Evolutionary conservation across 2,797 vertebrate genomes (phyloP).

Genomic region (Enteromius paludinosus): DNA sequence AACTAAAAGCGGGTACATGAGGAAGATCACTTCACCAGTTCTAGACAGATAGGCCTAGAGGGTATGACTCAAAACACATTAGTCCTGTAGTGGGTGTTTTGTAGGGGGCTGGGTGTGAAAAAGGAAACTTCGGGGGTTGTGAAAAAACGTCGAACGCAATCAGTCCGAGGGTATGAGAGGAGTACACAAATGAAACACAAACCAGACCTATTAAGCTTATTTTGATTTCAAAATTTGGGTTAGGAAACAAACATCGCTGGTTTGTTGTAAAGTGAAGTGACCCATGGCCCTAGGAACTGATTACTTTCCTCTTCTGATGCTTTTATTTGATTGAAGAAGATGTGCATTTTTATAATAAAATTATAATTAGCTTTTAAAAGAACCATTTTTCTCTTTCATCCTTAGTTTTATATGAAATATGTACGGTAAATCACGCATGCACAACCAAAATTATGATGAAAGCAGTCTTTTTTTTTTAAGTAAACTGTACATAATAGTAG

Average conservation of each 20-base stretch:
- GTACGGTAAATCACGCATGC: neutral
- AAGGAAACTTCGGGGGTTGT: constrained; percentile 20
- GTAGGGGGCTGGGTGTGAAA: constrained; percentile 31
- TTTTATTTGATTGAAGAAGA: neutral
- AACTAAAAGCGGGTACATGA: constrained; percentile 1
- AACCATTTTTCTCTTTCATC: neutral
- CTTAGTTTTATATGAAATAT: neutral
- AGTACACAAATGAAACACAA: constrained; percentile 14
- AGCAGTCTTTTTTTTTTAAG: neutral
- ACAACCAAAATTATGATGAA: neutral
- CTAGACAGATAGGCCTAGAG: constrained; percentile 19
- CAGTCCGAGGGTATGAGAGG: constrained; percentile 28
- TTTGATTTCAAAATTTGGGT: neutral
- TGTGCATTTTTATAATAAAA: neutral
- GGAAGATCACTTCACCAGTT: constrained; percentile 7
- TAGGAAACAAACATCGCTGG: neutral
- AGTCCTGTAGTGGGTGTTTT: constrained; percentile 32
- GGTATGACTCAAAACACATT: constrained; percentile 42
- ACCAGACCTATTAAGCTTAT: neutral
- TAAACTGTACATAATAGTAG: neutral
- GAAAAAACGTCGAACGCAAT: constrained; percentile 48
- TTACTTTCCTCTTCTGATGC: neutral
- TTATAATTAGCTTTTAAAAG: neutral
- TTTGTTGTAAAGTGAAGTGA: neutral
- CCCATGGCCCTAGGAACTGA: neutral